Conservation (phyloP, 2,113 vertebrate species). For the Erinaceus europaeus region DNA sequence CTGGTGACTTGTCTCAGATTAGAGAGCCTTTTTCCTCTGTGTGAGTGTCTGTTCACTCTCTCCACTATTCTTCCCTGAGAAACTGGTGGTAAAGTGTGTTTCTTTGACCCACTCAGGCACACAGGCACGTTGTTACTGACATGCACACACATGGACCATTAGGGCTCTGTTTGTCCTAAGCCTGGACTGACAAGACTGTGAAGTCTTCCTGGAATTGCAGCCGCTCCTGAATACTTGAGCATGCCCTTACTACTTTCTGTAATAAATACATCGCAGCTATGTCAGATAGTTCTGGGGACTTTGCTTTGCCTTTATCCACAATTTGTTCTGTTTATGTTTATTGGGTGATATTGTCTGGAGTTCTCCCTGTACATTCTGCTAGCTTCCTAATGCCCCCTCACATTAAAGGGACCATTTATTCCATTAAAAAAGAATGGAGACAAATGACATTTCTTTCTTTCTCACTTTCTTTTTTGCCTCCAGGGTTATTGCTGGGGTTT, state of each 20-base stretch:
- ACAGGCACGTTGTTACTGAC: not conserved
- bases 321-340: conserved; percentile 33
- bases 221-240: conserved; percentile 14
- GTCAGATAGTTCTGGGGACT: conserved; percentile 30
- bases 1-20: too few relatives aligned
- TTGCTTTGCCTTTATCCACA: conserved; percentile 6
- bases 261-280: conserved; percentile 47
- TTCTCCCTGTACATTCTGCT: conserved; percentile 9
- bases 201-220: conserved; percentile 4
- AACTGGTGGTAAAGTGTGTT: not conserved
- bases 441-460: too few relatives aligned
- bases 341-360: conserved; percentile 6
- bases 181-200: not conserved
- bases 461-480: too few relatives aligned
- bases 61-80: too few relatives aligned
- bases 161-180: not conserved
- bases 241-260: conserved; percentile 20
- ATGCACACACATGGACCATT: conserved; percentile 2
- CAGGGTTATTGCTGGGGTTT: too few relatives aligned
- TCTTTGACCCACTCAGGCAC: not conserved
- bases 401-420: conserved; percentile 53
- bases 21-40: too few relatives aligned
- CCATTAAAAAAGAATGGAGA: conserved; percentile 25
- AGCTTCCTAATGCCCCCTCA: not conserved
- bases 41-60: too few relatives aligned